These are phyloP conservation scores for Antheraea pernyi DNA, from an alignment of 1,140 invertebrate species.

Conservation along the genomic window DNA sequence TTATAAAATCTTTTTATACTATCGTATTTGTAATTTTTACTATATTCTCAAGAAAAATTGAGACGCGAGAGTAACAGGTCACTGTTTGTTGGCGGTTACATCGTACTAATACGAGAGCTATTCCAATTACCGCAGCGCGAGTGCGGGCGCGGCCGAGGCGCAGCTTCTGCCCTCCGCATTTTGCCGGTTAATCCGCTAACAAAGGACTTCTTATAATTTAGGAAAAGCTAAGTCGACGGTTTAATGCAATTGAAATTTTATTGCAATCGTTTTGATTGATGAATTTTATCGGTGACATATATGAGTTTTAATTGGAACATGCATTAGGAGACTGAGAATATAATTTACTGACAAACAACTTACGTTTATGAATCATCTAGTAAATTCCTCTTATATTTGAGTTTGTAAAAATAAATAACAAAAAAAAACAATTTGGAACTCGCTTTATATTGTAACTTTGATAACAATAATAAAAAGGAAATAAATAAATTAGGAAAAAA, in stretches of 20 bases:
- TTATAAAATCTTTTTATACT: no score
- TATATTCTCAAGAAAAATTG: not conserved
- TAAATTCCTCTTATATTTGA: no score
- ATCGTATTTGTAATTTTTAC: no score
- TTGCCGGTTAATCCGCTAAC: slow-evolving; percentile 53
- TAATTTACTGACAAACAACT: no score
- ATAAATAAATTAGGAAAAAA: no score
- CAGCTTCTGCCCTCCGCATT: slow-evolving; percentile 34
- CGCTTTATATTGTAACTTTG: not conserved
- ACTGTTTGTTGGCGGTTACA: slow-evolving; percentile 22
- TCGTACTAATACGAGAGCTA: slow-evolving; percentile 53
- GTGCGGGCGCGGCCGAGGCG: slow-evolving; percentile 5
- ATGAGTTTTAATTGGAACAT: no score
- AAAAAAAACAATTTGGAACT: no score
- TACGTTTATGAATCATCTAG: no score
- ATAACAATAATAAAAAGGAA: not conserved
- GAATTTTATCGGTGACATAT: not conserved
- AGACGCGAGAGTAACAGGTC: slow-evolving; percentile 14
- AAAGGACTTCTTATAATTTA: slow-evolving; percentile 59
- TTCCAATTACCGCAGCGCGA: slow-evolving; percentile 52
- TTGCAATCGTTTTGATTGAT: slow-evolving; percentile 34
- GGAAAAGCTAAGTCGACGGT: slow-evolving; percentile 42
- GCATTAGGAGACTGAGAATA: no score
- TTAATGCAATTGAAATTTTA: slow-evolving; percentile 59
- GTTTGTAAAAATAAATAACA: no score